phyloP scores from a whole-genome alignment of 2,888 invertebrate species.

The Clanis bilineata region DNA sequence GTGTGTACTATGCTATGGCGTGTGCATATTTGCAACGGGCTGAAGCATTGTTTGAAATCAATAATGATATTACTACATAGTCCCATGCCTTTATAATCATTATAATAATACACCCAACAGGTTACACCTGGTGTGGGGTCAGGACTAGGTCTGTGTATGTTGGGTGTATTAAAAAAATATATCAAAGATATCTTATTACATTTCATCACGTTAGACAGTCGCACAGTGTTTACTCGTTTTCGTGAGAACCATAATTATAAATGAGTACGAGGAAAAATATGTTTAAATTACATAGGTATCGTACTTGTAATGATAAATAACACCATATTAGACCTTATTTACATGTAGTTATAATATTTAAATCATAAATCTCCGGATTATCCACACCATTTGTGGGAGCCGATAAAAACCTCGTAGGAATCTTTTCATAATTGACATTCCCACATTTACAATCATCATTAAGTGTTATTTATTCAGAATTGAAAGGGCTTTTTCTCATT shows the following conservation, averaged over 20 bases:
- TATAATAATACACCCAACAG: no score
- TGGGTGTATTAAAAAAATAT: no score
- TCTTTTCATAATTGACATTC: neutral
- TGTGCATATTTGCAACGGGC: neutral
- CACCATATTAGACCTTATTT: neutral
- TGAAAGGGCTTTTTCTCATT: slow-evolving; percentile 15
- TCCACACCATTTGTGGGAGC: neutral
- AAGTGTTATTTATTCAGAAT: slow-evolving; percentile 2
- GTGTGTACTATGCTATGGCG: neutral
- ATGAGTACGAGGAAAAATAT: neutral
- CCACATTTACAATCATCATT: neutral
- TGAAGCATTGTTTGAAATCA: neutral
- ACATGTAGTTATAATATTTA: neutral
- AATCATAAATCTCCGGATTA: neutral
- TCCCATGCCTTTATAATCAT: no score
- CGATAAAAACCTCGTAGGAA: neutral
- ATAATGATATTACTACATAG: neutral
- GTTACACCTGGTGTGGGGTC: no score
- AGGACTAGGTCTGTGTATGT: no score
- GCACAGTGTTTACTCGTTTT: neutral
- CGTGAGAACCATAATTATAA: neutral
- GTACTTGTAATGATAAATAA: neutral
- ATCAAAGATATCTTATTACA: no score
- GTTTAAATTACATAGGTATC: neutral
- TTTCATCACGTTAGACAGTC: no score